Base-by-base conservation (phyloP, 2,797 vertebrate species). In the Poeciliopsis presidionis region DNA sequence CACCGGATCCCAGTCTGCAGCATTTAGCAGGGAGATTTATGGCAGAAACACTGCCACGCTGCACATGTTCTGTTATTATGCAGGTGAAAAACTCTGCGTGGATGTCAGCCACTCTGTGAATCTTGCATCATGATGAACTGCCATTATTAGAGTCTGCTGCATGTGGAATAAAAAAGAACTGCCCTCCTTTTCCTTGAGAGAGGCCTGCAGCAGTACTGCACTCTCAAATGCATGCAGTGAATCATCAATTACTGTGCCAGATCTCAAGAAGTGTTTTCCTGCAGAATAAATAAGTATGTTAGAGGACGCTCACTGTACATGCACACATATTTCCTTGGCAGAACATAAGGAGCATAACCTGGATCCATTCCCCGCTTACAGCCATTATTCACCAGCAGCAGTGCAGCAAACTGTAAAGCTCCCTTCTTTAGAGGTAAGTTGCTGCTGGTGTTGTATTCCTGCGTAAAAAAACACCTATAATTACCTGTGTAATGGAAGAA, bases 381-480 rank as follows among this genome's bases (percentile, higher is more conserved):
- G 36, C 70, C 77, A 57, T 82, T 73, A 43, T 71, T 86, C 79
- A 76, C 47, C 75, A 73, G 74, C 82, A 67, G 74, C 85, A 46
- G 74, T 11, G 78, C 81, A 51, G 11, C 28, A 70, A 73, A 75
- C 79, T 79, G 71, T 74, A 77, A 79, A 79, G 75, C 46, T 76
- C 73, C 70, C 51, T 69, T 82, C 77, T 75, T 74, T 75, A 83
- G 86, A 87, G 86, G 88, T 89, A 87, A 92, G 78, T 76, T 67
- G 80, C n/a, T 22, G 36, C 81, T 79, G 86, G 65, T 89, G 83
- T 82, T 84, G 25, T 80, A 33, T 59, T 79, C 72, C 73, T 47
- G 80, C 80, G 80, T 87, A 88, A 90, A 93, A 90, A 93, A 93
- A 90, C 86, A 91, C 91, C 92, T 93, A 90, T 88, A 91, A 93